These are phyloP conservation scores for Porites cylindrica DNA, from an alignment of 92 coral and sea anemone genomes.

Conservation along the genomic window DNA sequence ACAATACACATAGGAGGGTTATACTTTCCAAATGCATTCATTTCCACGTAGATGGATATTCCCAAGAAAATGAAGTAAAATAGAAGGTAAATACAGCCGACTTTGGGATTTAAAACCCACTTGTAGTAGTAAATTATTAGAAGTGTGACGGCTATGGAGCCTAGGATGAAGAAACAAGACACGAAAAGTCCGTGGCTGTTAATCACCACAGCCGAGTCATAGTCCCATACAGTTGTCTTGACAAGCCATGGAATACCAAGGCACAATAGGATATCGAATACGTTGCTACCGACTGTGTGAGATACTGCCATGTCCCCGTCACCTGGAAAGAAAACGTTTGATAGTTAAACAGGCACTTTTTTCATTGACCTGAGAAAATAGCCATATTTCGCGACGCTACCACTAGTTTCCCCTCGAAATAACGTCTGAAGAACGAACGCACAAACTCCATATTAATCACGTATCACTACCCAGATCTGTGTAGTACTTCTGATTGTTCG, in stretches of 20 bases:
- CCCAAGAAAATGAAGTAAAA: constrained; percentile 90
- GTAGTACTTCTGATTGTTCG: no score
- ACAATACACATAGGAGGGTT: constrained; percentile 98
- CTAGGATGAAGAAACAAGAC: constrained; percentile 96
- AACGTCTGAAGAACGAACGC: no score
- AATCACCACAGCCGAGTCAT: constrained; percentile 90
- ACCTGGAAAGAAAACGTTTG: constrained; percentile 53
- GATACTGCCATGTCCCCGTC: constrained; percentile 99
- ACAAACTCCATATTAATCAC: no score
- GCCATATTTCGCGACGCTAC: no score
- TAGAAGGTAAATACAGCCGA: constrained; percentile 87
- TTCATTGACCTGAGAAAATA: not conserved
- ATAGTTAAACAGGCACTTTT: not conserved
- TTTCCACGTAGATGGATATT: constrained; percentile 90
- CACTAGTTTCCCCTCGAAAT: no score
- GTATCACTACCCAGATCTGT: no score
- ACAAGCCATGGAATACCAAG: constrained; percentile 98
- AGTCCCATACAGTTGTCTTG: constrained; percentile 93
- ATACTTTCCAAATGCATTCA: constrained; percentile 90
- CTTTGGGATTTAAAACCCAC: constrained; percentile 90
- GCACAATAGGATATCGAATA: constrained; percentile 93
- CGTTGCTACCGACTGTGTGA: constrained; percentile 99
- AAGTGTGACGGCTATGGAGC: constrained; percentile 90
- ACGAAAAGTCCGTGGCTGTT: constrained; percentile 97
- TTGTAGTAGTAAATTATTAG: constrained; percentile 86